Evolutionary conservation across 2,888 invertebrate species (phyloP).

Genomic region (Pherbina coryleti): DNA sequence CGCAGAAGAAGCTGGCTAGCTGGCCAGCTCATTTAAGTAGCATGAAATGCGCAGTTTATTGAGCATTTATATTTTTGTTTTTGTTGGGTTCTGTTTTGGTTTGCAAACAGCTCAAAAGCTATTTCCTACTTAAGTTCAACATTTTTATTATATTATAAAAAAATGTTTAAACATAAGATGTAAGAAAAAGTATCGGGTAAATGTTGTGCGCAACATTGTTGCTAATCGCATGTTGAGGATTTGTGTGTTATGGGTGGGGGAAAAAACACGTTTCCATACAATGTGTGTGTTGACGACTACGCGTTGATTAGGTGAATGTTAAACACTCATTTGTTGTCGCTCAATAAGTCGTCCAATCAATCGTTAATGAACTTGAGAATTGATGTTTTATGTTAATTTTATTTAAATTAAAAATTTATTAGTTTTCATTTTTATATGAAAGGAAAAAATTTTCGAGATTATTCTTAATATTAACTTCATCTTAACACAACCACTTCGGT

Average conservation of each 20-base stretch:
- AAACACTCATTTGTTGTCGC: background rate
- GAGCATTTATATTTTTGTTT: background rate
- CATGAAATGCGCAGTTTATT: conserved; percentile 4
- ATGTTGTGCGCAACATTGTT: conserved; percentile 24
- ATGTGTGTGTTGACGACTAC: background rate
- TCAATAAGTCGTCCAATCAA: no score
- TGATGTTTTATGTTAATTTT: background rate
- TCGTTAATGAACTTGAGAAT: conserved; percentile 1
- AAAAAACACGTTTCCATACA: background rate
- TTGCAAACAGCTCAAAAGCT: background rate
- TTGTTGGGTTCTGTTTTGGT: no score
- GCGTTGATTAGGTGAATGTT: background rate
- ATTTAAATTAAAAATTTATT: background rate
- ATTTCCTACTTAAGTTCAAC: conserved; percentile 31
- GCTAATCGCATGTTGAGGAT: background rate
- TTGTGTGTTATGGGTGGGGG: background rate
- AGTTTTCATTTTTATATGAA: background rate
- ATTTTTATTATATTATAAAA: conserved; percentile 37
- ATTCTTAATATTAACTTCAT: background rate
- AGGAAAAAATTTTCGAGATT: background rate
- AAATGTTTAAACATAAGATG: conserved; percentile 22
- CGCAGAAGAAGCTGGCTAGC: no score
- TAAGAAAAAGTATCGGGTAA: background rate
- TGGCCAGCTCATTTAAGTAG: background rate
- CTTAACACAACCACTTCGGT: background rate